Evolutionary conservation across 2,113 vertebrate species (phyloP), one percentile per base, ranked within the genome.

Genomic region (Galbula dea): DNA sequence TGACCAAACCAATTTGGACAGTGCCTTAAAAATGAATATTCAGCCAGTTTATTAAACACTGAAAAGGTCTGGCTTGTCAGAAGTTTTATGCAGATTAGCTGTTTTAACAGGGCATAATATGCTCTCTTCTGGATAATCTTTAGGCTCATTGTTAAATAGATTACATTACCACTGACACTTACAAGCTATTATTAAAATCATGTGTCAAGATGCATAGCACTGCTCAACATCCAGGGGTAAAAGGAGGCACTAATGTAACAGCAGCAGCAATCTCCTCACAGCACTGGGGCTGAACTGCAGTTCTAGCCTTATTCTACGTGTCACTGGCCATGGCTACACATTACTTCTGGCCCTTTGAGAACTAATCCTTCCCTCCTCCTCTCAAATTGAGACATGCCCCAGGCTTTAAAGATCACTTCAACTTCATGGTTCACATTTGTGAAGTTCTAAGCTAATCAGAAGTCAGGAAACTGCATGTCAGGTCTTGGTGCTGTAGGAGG

Each of bases 141-240:
- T 83, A 67, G 89, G 77, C 75, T 86, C 65, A 65, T 81, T 90
- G 78, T 92, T 96, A 89, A 95, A 92, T 16, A 78, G 76, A 93
- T 92, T 78, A 89, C 86, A 92, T 96, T 88, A 88, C 63, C 75
- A 83, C 36, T 95, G 94, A 94, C 93, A 89, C 94, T 96, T 94
- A 86, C 83, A 96, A 96, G 83, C 95, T 90, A 92, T 97, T 96
- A 95, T 96, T 95, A 92, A 96, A 96, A 97, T 95, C 46, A 65
- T 3, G 14, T 87, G 95, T 96, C 96, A 95, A 59, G 75, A 89
- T 49, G 4, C 6, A 11, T 96, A 85, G 36, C 68, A 23, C 37
- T 51, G 86, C 68, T 94, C 74, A 69, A 81, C 49, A 41, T 15
- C 66, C 29, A 52, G 51, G 37, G 84, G 86, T 77, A 83, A 80